phyloP scores from a whole-genome alignment of 2,888 invertebrate species.

The Agrochola macilenta region DNA sequence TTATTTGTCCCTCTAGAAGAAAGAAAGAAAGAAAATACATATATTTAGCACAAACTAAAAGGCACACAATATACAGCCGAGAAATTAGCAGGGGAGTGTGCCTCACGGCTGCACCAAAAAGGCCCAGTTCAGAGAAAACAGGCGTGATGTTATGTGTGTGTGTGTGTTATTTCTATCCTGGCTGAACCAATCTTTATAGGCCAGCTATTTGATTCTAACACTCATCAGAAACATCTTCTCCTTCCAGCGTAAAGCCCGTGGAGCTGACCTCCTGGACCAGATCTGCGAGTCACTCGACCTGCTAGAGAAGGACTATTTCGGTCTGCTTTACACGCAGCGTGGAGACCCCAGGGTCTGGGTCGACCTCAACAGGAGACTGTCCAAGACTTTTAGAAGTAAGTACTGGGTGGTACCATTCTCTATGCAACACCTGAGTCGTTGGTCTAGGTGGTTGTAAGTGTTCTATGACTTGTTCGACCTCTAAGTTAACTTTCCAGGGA shows the following conservation, averaged over 20 bases:
- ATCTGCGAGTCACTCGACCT: constrained; percentile 97
- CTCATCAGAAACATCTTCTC: neutral
- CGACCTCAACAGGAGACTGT: constrained; percentile 96
- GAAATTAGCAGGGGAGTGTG: too few relatives aligned
- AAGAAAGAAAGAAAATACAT: too few relatives aligned
- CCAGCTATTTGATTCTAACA: neutral
- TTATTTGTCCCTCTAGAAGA: too few relatives aligned
- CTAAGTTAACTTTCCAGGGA: too few relatives aligned
- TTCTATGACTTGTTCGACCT: too few relatives aligned
- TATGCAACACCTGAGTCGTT: neutral
- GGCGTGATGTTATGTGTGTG: too few relatives aligned
- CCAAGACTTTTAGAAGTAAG: constrained; percentile 97
- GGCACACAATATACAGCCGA: too few relatives aligned
- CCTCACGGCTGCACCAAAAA: too few relatives aligned
- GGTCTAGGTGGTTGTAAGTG: neutral
- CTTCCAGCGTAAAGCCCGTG: constrained; percentile 96
- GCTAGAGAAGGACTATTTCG: constrained; percentile 98
- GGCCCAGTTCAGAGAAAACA: too few relatives aligned
- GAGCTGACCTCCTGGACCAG: constrained; percentile 95
- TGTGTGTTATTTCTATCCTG: too few relatives aligned
- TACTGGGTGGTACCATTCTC: neutral
- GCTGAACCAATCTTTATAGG: too few relatives aligned
- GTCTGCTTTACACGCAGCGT: constrained; percentile 95
- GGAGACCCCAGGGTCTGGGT: constrained; percentile 96
- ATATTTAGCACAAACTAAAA: too few relatives aligned